These are phyloP conservation scores for Burhinus oedicnemus DNA, from an alignment of 2,113 vertebrate genomes.

Conservation along the genomic window DNA sequence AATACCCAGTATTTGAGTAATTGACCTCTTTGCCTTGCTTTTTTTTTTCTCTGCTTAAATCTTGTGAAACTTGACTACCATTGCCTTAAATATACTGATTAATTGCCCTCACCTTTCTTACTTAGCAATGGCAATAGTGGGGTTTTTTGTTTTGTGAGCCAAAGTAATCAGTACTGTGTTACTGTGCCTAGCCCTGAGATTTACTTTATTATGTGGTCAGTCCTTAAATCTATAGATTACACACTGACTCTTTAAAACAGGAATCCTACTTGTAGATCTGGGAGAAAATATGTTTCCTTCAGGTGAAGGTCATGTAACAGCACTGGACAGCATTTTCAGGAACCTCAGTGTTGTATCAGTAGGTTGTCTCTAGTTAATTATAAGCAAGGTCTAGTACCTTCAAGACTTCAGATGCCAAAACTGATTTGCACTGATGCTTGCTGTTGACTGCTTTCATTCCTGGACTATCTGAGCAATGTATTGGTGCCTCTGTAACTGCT, in stretches of 20 bases:
- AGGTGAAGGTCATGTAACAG: rapidly evolving
- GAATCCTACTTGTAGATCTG: neutral
- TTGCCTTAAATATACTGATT: neutral
- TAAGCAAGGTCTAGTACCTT: neutral
- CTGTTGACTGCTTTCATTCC: neutral
- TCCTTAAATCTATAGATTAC: neutral
- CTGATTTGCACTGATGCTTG: neutral
- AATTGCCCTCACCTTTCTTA: neutral
- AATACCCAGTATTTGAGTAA: neutral
- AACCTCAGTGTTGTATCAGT: neutral
- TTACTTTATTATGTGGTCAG: neutral
- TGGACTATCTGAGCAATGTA: neutral
- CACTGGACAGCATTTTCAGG: neutral
- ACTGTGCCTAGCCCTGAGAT: neutral
- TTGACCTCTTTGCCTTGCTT: neutral
- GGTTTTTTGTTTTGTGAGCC: neutral
- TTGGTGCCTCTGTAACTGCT: neutral
- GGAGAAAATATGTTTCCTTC: neutral
- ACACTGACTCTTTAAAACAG: neutral
- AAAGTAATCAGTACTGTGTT: neutral
- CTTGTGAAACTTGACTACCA: neutral
- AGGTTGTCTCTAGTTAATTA: neutral
- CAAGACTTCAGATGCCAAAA: neutral
- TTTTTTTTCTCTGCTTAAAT: neutral
- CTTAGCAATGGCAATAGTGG: neutral